Conservation (phyloP, 2,797 vertebrate genomes). For the Bradypodion pumilum region DNA sequence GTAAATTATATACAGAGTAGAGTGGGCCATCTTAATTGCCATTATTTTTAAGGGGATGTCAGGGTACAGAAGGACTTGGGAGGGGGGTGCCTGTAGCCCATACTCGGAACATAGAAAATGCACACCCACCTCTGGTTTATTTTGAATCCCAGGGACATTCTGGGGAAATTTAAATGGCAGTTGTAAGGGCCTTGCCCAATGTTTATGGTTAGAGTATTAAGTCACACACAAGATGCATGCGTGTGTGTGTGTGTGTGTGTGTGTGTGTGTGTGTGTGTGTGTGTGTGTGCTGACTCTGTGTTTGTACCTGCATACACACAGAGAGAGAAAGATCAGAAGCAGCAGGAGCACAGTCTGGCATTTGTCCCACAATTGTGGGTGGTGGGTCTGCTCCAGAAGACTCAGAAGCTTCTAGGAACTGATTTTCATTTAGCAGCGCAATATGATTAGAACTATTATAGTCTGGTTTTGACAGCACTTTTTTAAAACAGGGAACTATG, state of each 20-base stretch:
- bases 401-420: not conserved
- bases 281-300: no score
- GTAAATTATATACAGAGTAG: no score
- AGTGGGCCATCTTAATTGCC: no score
- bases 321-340: not conserved
- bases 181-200: not conserved
- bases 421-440: not conserved
- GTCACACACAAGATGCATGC: not conserved
- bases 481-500: not conserved
- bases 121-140: no score
- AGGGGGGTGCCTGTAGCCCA: no score
- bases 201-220: not conserved
- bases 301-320: no score
- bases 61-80: no score
- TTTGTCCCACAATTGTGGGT: not conserved
- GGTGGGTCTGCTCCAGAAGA: not conserved
- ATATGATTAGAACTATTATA: not conserved
- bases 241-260: no score
- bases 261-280: no score
- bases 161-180: not conserved
- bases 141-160: not conserved
- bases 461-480: not conserved
- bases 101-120: no score
- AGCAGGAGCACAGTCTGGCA: not conserved
- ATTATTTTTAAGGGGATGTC: no score